These are phyloP conservation scores for Neoniphon sammara DNA, from an alignment of 2,797 vertebrate genomes.

Conservation along the genomic window DNA sequence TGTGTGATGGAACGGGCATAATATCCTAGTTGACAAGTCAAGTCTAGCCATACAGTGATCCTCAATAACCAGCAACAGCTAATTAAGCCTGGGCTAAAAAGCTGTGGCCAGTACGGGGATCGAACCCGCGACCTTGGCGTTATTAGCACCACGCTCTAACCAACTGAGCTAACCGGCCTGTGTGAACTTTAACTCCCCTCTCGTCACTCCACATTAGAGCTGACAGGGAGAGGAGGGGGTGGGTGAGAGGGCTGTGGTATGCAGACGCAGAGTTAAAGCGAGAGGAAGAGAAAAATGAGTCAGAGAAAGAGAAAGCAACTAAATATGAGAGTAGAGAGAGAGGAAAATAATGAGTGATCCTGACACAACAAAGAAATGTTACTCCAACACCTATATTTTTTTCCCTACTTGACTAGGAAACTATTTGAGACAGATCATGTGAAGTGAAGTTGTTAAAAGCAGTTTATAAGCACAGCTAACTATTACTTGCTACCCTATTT, in stretches of 20 bases:
- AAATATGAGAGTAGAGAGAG: too few relatives aligned
- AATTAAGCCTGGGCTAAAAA: background rate
- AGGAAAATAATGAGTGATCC: too few relatives aligned
- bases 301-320: background rate
- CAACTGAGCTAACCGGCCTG: constrained; percentile 23
- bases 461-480: too few relatives aligned
- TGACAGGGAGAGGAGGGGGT: background rate
- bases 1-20: too few relatives aligned
- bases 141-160: constrained; percentile 77
- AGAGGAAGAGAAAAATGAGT: background rate
- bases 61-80: background rate
- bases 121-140: constrained; percentile 61
- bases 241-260: background rate
- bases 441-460: too few relatives aligned
- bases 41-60: background rate
- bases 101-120: constrained; percentile 26
- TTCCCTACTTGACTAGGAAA: too few relatives aligned
- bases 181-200: background rate
- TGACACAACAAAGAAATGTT: too few relatives aligned
- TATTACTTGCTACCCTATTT: too few relatives aligned
- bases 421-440: too few relatives aligned
- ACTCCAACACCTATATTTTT: too few relatives aligned
- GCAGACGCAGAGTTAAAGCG: background rate
- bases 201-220: background rate
- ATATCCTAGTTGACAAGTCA: background rate